Evolutionary conservation across 2,888 invertebrate species (phyloP).

Genomic region (Buathra laborator): DNA sequence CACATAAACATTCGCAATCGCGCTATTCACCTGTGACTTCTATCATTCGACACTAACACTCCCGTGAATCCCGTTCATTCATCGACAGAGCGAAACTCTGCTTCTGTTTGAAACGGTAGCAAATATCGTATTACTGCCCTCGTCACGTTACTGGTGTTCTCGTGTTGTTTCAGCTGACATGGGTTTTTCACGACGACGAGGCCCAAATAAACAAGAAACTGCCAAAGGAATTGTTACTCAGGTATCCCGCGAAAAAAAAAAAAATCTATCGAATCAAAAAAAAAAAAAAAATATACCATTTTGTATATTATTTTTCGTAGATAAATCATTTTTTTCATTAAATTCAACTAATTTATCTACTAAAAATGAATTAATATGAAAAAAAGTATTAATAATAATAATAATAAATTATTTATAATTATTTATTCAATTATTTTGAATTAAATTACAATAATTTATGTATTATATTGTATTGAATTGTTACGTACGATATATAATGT

Average conservation of each 20-base stretch:
- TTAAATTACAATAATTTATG: too few relatives aligned
- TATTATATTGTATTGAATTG: neutral
- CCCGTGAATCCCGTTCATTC: slow-evolving; percentile 9
- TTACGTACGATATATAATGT: neutral
- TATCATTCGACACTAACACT: slow-evolving; percentile 24
- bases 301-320: neutral
- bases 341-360: too few relatives aligned
- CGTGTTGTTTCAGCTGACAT: slow-evolving; percentile 88
- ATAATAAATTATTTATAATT: neutral
- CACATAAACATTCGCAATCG: slow-evolving; percentile 14
- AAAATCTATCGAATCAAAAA: neutral
- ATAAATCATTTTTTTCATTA: neutral
- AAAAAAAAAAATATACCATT: neutral
- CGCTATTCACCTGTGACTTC: slow-evolving; percentile 2
- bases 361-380: too few relatives aligned
- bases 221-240: slow-evolving; percentile 97
- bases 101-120: neutral
- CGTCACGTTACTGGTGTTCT: slow-evolving; percentile 64
- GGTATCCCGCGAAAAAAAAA: slow-evolving; percentile 83
- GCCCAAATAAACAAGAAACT: slow-evolving; percentile 96
- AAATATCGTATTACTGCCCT: slow-evolving; percentile 19
- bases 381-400: too few relatives aligned
- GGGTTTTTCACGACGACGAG: slow-evolving; percentile 93
- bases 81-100: slow-evolving; percentile 11
- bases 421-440: too few relatives aligned